A percentile compares a stretch with the other conserved stretches of the same genome.
These are phyloP conservation scores for Bombycilla garrulus DNA, from an alignment of 2,113 vertebrate species.

Conservation along the genomic window DNA sequence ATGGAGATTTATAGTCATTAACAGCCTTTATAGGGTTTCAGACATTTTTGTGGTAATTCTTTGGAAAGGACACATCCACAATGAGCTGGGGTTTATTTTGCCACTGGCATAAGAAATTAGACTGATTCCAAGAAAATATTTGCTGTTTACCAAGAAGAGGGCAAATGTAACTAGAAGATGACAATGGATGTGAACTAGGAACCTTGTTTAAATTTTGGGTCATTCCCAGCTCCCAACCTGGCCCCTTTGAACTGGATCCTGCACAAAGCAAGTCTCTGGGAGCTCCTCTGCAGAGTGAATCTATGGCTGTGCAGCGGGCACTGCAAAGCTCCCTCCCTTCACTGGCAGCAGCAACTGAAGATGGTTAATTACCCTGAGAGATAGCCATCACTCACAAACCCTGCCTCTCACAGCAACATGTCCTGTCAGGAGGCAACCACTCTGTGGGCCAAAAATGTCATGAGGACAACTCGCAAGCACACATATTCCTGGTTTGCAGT, in stretches of 20 bases:
- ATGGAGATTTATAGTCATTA: slow-evolving; percentile 58
- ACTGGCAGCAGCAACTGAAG: neutral
- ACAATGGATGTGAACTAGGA: neutral
- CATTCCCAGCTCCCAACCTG: neutral
- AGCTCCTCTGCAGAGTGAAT: neutral
- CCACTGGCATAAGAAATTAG: slow-evolving; percentile 19
- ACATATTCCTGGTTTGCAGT: neutral
- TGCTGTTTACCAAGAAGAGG: slow-evolving; percentile 16
- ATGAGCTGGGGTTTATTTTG: slow-evolving; percentile 52
- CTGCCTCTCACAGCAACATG: neutral
- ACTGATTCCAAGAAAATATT: slow-evolving; percentile 43
- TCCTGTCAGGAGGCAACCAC: neutral
- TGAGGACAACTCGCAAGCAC: neutral
- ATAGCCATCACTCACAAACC: neutral
- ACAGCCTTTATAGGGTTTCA: slow-evolving; percentile 53
- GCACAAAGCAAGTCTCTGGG: neutral
- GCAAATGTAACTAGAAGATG: neutral
- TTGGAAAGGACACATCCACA: slow-evolving; percentile 27
- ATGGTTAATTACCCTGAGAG: neutral
- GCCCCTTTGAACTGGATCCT: neutral
- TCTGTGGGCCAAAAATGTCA: neutral
- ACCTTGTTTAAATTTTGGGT: neutral
- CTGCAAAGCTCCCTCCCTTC: neutral
- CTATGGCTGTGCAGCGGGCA: neutral
- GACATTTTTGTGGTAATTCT: slow-evolving; percentile 58